A percentile compares a stretch with the other conserved stretches of the same genome.
Conservation (phyloP, 2,888 invertebrate genomes). For the Pachliopta kotzebuea region DNA sequence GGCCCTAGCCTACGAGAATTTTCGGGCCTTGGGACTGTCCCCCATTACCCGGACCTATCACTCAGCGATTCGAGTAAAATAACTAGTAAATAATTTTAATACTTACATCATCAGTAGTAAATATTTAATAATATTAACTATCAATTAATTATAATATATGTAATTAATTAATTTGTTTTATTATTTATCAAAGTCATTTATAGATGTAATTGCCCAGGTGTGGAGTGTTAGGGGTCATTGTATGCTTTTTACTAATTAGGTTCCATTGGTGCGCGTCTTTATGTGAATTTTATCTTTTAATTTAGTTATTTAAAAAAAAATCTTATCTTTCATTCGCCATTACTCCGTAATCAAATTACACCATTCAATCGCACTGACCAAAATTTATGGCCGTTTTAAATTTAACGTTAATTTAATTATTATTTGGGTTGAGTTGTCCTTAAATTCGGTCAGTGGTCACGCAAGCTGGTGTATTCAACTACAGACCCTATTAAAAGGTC, state of each 20-base stretch:
- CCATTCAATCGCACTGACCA: slow-evolving; percentile 30
- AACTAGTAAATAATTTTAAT: no score
- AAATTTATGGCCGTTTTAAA: slow-evolving; percentile 34
- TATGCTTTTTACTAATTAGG: background rate
- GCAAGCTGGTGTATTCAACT: slow-evolving; percentile 29
- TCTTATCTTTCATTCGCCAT: slow-evolving; percentile 27
- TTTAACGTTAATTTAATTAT: slow-evolving; percentile 34
- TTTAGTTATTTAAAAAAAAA: slow-evolving; percentile 11
- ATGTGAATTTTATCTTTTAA: background rate
- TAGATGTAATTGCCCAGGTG: background rate
- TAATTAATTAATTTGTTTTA: background rate
- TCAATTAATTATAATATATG: background rate
- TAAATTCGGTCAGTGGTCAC: slow-evolving; percentile 28
- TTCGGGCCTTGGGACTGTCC: no score
- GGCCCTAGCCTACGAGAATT: no score
- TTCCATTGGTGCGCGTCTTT: background rate
- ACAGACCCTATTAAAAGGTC: slow-evolving; percentile 22
- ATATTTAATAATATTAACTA: no score
- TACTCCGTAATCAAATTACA: slow-evolving; percentile 32
- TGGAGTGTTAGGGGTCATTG: background rate
- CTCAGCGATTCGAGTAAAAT: no score
- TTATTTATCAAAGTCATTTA: background rate
- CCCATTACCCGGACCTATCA: no score
- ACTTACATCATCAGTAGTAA: no score
- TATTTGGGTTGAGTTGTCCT: slow-evolving; percentile 30